Base-by-base conservation (phyloP, 2,888 invertebrate species). In the Leptinotarsa juncta region DNA sequence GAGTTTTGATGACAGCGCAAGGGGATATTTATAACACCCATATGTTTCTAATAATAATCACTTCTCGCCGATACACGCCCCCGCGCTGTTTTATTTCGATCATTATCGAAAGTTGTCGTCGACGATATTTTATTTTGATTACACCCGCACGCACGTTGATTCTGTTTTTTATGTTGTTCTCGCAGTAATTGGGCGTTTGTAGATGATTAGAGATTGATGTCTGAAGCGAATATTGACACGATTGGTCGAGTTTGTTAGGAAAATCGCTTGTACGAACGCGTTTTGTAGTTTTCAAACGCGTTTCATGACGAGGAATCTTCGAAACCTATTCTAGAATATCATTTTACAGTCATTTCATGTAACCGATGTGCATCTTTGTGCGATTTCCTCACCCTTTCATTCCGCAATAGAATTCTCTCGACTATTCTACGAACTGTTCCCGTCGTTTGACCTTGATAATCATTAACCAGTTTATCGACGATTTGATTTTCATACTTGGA, bases 11-110 rank as follows among this genome's bases (percentile, higher is more conserved):
- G 57, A 23, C 69, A 60, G 69, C 20, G 42, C 57, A 42, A 53
- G 53, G 55, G 32, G 16, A 48, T 68, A 69, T 69, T 57, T 60
- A 69, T 69, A 55, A 20, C 60, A 42, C 69, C 57, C 20, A 18
- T 42, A 57, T 18, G 60, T 69, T 57, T 57, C 69, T 16, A 53
- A 57, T 32, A 48, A 69, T 57, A 23, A 57, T 57, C 20, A 15
- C 23, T 69, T 20, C 20, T 69, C 48, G 42, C 32, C 20, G 32
- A 48, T 20, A 69, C 20, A 51, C 51, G 51, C 62, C 32, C n/a
- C 62, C 32, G 12, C 62, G 26, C n/a, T 16, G 51, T 67, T 20
- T 32, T 26, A 53, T 67, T 68, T 48, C 51, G 57, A 67, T 67
- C 16, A n/a, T 26, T 66, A 66, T 50, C 50, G 49, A 49, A 57